These are phyloP conservation scores for Chondrilla cf. caribensis DNA, from an alignment of 37 sponge, comb jelly and placozoan species.

Conservation along the genomic window DNA sequence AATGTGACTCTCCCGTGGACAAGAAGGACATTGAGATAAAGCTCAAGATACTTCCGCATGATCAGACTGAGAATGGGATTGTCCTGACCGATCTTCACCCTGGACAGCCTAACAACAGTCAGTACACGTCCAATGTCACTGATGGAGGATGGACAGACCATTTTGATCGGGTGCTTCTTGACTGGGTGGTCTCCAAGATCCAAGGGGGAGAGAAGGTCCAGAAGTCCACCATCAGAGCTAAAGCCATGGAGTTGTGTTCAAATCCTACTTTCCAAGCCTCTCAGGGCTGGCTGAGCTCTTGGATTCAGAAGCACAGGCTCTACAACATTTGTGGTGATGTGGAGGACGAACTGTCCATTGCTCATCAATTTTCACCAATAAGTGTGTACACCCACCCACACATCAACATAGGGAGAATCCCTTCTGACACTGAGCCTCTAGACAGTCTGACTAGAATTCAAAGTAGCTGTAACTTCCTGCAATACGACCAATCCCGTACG, in stretches of 20 bases:
- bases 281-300: constrained; percentile 48
- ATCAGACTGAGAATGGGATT: background rate
- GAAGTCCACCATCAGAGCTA: constrained; percentile 52
- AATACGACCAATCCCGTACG: background rate
- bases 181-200: constrained; percentile 71
- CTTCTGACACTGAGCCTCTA: background rate
- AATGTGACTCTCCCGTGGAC: constrained; percentile 34
- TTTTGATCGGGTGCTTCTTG: constrained; percentile 63
- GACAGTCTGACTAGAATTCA: background rate
- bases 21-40: constrained; percentile 40
- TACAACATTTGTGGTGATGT: constrained; percentile 5
- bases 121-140: constrained; percentile 30
- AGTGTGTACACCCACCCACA: constrained; percentile 64
- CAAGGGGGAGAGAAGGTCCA: constrained; percentile 59
- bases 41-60: constrained; percentile 64
- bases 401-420: constrained; percentile 38
- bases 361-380: background rate
- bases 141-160: constrained; percentile 58
- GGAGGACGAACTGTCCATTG: constrained; percentile 57
- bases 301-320: constrained; percentile 6
- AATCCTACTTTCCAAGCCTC: constrained; percentile 56
- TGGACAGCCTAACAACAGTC: background rate
- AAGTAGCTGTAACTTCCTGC: background rate
- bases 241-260: constrained; percentile 61
- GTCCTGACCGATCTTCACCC: background rate